Conservation (phyloP, 1,140 invertebrate species). For the Nylanderia fulva region DNA sequence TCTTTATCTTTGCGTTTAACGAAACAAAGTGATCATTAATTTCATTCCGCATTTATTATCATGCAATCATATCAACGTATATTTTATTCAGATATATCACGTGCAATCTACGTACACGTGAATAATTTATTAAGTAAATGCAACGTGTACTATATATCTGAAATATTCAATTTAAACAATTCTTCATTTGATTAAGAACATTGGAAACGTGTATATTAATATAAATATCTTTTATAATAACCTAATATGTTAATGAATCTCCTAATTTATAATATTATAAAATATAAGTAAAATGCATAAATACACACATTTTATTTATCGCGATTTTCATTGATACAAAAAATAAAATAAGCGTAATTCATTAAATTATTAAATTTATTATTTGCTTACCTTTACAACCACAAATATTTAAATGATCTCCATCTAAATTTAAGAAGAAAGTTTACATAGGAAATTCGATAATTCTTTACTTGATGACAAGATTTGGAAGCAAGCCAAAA, state of each 20-base stretch:
- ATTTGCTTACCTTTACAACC: conserved; percentile 9
- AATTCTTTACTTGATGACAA: conserved; percentile 11
- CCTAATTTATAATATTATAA: background rate
- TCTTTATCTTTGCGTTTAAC: background rate
- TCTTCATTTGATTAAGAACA: conserved; percentile 9
- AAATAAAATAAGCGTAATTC: background rate
- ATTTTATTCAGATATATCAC: background rate
- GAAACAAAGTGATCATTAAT: background rate
- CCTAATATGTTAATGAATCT: background rate
- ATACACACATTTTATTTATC: background rate
- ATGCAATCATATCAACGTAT: too few species aligned
- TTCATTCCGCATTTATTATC: background rate
- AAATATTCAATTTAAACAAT: conserved; percentile 27
- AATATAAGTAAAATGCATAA: background rate
- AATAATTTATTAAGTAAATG: conserved; percentile 27
- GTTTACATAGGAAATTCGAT: background rate
- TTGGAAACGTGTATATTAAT: conserved; percentile 8
- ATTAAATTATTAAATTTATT: conserved; percentile 1
- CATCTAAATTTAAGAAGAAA: conserved; percentile 7
- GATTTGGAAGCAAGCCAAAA: conserved; percentile 13
- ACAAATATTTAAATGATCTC: background rate
- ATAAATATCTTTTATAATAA: conserved; percentile 5
- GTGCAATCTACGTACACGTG: background rate
- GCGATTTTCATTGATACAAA: background rate
- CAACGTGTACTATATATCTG: background rate